Percentiles rank a stretch among this genome's conserved stretches.
Conservation (phyloP, 92 coral and sea anemone genomes). For the Bergia sp. region DNA sequence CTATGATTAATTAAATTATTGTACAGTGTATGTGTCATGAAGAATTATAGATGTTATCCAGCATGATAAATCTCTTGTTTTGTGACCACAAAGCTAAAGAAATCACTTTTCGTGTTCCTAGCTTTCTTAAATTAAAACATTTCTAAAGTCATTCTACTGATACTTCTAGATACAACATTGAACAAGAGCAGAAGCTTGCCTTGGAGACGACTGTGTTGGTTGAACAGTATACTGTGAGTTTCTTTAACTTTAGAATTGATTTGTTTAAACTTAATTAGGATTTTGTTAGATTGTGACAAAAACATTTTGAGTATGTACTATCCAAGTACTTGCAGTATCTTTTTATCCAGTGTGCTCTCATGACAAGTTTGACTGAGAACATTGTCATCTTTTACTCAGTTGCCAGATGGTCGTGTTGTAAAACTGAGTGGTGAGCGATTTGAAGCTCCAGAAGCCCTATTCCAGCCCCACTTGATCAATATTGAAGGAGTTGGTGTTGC, state of each 20-base stretch:
- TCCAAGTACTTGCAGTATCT: too few species aligned
- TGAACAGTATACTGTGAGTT: slow-evolving; percentile 90
- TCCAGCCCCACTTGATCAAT: slow-evolving; percentile 97
- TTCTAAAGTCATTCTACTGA: background rate
- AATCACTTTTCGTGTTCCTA: background rate
- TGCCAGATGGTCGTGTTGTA: slow-evolving; percentile 97
- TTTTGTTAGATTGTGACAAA: too few species aligned
- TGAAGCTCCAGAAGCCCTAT: slow-evolving; percentile 97
- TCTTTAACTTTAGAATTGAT: too few species aligned
- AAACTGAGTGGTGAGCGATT: slow-evolving; percentile 97
- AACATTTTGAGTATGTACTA: too few species aligned
- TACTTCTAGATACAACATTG: slow-evolving; percentile 85
- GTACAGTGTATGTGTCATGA: too few species aligned
- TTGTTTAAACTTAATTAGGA: background rate
- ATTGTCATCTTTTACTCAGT: slow-evolving; percentile 45
- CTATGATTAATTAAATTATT: too few species aligned
- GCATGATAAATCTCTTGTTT: too few species aligned
- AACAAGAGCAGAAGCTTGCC: slow-evolving; percentile 98
- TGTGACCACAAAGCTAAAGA: background rate
- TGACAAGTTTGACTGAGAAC: background rate
- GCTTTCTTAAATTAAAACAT: background rate
- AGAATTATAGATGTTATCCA: too few species aligned
- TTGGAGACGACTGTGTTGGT: slow-evolving; percentile 96
- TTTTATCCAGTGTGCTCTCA: background rate
- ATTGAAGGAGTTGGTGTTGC: slow-evolving; percentile 98